Conservation (phyloP, 2,113 vertebrate species). For the Leptodactylus fuscus region DNA sequence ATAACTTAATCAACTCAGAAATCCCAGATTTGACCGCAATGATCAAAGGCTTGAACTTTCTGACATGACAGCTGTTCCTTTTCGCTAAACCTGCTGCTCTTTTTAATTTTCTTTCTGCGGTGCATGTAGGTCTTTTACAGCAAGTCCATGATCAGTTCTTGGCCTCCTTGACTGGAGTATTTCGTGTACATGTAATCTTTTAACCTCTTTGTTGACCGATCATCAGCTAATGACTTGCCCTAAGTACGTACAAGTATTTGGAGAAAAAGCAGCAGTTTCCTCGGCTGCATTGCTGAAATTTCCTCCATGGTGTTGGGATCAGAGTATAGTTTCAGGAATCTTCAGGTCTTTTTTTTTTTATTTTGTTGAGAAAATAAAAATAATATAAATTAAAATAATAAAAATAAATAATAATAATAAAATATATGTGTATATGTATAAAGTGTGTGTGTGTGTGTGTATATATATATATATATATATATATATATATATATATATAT, state of each 20-base stretch:
- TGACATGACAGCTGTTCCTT: neutral
- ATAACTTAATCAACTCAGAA: neutral
- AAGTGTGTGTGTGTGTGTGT: too few relatives aligned
- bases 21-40: neutral
- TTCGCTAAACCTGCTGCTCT: conserved; percentile 6
- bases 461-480: too few relatives aligned
- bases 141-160: neutral
- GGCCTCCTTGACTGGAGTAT: neutral
- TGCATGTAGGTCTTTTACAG: neutral
- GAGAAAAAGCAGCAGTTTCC: neutral
- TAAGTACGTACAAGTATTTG: neutral
- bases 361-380: too few relatives aligned
- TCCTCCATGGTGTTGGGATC: neutral
- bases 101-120: neutral
- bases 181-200: neutral
- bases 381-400: too few relatives aligned
- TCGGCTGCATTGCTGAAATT: neutral
- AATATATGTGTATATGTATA: too few relatives aligned
- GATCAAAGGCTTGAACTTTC: conserved; percentile 4
- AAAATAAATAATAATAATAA: too few relatives aligned
- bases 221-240: neutral
- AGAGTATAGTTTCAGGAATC: neutral
- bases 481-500: too few relatives aligned
- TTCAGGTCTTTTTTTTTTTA: neutral
- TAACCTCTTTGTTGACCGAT: neutral